Conservation (phyloP, 2,888 invertebrate species). For the Arctia plantaginis region DNA sequence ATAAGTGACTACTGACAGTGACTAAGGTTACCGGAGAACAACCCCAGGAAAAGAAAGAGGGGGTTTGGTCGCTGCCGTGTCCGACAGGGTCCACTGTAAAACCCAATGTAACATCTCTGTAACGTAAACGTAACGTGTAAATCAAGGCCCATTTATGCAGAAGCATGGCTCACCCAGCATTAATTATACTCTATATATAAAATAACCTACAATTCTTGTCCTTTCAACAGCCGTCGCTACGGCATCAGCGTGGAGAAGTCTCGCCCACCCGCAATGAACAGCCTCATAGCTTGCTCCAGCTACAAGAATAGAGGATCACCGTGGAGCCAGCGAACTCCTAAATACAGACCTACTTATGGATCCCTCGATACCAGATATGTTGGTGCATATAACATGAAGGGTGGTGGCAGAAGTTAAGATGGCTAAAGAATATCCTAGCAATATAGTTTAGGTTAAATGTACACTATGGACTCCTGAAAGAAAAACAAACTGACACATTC, state of each 20-base stretch:
- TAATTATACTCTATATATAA: no score
- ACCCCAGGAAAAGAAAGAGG: no score
- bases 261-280: constrained; percentile 91
- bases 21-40: no score
- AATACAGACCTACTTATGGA: constrained; percentile 77
- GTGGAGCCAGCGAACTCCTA: constrained; percentile 78
- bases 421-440: constrained; percentile 14
- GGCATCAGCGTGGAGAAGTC: constrained; percentile 89
- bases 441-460: background rate
- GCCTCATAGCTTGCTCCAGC: constrained; percentile 91
- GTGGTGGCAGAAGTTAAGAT: background rate
- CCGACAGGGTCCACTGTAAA: no score
- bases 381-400: constrained; percentile 67
- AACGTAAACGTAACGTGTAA: no score
- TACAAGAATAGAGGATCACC: constrained; percentile 89
- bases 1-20: no score
- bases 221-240: constrained; percentile 67
- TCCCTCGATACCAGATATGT: constrained; percentile 78
- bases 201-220: background rate
- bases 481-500: background rate
- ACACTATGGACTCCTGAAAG: background rate
- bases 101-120: no score
- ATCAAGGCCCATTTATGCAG: no score
- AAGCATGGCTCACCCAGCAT: no score
- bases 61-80: no score